Conservation (phyloP, 2,888 invertebrate species). For the Aethes cnicana region DNA sequence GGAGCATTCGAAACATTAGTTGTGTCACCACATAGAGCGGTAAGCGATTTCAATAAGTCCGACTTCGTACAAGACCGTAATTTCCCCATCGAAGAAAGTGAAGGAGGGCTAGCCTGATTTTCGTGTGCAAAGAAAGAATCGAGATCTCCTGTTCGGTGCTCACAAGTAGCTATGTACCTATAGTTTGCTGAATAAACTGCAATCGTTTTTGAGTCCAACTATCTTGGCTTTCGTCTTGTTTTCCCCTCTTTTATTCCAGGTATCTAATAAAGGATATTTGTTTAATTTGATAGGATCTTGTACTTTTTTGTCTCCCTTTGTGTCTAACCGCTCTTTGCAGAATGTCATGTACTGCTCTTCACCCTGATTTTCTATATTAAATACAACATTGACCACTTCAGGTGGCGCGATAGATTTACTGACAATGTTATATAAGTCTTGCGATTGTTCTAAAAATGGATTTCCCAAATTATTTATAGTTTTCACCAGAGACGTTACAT, state of each 20-base stretch:
- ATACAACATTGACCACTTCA: no score
- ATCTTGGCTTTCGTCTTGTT: no score
- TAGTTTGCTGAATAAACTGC: background rate
- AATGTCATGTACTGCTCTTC: no score
- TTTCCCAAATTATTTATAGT: background rate
- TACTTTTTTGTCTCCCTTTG: no score
- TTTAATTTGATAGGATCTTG: no score
- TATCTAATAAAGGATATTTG: no score
- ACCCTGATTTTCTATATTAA: no score
- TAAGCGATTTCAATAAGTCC: background rate
- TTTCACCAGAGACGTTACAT: background rate
- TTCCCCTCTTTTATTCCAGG: no score
- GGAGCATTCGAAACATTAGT: background rate
- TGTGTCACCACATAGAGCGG: no score
- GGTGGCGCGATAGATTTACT: background rate
- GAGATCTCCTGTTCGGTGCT: background rate
- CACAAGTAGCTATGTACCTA: conserved; percentile 3
- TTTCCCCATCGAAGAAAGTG: background rate
- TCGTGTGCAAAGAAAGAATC: background rate
- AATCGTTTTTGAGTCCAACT: background rate
- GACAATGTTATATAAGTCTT: background rate
- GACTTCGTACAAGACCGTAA: background rate
- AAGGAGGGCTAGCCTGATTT: background rate
- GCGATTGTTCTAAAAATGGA: background rate
- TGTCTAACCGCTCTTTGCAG: no score